Evolutionary conservation across 1,140 invertebrate genomes (phyloP).

Genomic region (Hyles vespertilio): DNA sequence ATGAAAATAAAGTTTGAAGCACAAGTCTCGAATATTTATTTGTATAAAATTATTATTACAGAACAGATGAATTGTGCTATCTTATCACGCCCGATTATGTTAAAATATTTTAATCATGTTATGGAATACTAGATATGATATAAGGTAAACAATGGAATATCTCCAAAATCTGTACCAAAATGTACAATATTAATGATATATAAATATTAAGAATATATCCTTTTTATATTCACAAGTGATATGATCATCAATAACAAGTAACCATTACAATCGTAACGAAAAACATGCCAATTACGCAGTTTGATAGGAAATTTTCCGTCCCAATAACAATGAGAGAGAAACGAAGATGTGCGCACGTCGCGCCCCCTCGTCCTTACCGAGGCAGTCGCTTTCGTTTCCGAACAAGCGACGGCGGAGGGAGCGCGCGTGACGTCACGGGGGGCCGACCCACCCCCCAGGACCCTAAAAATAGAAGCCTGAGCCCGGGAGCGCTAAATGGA

Average conservation of each 20-base stretch:
- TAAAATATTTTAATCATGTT: too few relatives aligned
- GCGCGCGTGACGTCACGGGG: constrained; percentile 30
- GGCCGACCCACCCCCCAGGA: constrained; percentile 27
- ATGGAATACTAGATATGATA: too few relatives aligned
- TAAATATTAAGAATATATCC: too few relatives aligned
- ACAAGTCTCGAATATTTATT: too few relatives aligned
- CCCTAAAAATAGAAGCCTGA: constrained; percentile 56
- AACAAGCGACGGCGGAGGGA: constrained; percentile 32
- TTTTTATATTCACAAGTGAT: too few relatives aligned
- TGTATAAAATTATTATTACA: too few relatives aligned
- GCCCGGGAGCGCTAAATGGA: constrained; percentile 59
- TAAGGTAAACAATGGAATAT: too few relatives aligned
- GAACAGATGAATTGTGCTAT: too few relatives aligned
- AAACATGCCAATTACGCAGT: constrained; percentile 10
- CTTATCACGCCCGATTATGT: too few relatives aligned
- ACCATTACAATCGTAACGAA: not conserved
- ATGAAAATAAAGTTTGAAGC: too few relatives aligned
- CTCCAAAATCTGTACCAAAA: too few relatives aligned
- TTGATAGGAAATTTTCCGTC: constrained; percentile 18
- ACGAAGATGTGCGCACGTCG: not conserved
- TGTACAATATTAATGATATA: too few relatives aligned
- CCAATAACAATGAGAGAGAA: constrained; percentile 17
- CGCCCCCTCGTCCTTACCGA: constrained; percentile 9
- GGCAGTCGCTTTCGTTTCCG: constrained; percentile 20
- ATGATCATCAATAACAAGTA: not conserved